phyloP scores from a whole-genome alignment of 2,797 vertebrate genomes.

The Chelonia mydas region DNA sequence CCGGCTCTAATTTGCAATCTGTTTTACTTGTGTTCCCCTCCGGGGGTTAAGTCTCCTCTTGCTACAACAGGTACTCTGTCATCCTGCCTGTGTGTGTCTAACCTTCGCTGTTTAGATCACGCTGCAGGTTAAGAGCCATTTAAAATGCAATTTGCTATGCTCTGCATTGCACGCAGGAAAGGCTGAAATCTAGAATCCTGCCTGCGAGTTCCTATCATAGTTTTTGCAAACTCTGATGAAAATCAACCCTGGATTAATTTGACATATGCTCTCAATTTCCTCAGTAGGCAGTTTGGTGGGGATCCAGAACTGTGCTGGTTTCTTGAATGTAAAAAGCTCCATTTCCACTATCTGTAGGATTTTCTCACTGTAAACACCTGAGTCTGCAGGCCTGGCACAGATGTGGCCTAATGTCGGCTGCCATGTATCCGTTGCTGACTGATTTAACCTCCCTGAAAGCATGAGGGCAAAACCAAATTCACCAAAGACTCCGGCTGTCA shows the following conservation, averaged over 20 bases:
- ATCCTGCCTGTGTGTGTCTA: background rate
- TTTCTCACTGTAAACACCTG: background rate
- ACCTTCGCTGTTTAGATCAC: background rate
- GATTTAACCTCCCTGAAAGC: background rate
- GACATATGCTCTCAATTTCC: background rate
- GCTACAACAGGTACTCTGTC: background rate
- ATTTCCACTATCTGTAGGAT: background rate
- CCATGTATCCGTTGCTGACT: background rate
- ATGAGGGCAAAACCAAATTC: background rate
- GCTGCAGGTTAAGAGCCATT: background rate
- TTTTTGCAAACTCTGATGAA: fast-evolving
- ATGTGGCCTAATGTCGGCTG: background rate
- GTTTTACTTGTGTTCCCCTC: background rate
- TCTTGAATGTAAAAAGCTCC: background rate
- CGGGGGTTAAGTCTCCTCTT: background rate
- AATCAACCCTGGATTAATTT: background rate
- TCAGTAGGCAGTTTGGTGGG: background rate
- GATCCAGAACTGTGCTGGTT: background rate
- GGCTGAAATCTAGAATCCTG: background rate
- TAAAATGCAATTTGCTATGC: background rate
- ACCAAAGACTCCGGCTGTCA: background rate
- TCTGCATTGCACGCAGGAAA: fast-evolving
- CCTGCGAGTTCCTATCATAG: fast-evolving
- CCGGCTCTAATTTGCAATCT: background rate
- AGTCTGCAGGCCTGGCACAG: fast-evolving